phyloP scores from a whole-genome alignment of 2,888 invertebrate species.

The Ophonus ardosiacus region DNA sequence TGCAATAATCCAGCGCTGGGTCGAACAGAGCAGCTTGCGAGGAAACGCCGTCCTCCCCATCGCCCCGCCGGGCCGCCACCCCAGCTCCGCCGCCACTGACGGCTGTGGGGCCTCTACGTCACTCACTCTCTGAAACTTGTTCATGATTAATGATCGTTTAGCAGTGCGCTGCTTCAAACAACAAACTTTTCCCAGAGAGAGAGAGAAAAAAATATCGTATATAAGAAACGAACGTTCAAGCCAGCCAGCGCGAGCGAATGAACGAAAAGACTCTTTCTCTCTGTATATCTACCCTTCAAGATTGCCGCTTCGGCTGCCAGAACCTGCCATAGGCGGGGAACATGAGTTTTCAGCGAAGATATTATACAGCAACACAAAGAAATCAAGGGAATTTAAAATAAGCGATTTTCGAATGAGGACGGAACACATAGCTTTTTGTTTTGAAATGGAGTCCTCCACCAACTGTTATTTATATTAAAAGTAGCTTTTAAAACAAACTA shows the following conservation, averaged over 20 bases:
- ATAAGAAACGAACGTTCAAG: conserved; percentile 76
- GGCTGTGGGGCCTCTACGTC: conserved; percentile 74
- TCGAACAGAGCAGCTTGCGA: neutral
- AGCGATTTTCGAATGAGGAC: neutral
- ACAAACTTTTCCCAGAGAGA: conserved; percentile 82
- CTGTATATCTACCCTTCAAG: conserved; percentile 75
- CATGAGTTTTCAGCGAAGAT: neutral
- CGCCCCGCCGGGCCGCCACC: conserved; percentile 56
- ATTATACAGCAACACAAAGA: neutral
- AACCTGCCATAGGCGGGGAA: conserved; percentile 39
- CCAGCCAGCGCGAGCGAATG: conserved; percentile 71
- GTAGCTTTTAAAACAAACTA: too few relatives aligned
- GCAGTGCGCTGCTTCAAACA: conserved; percentile 79
- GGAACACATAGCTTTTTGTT: neutral
- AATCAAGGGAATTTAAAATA: neutral
- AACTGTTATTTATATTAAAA: too few relatives aligned
- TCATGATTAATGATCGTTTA: conserved; percentile 80
- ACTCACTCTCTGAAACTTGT: conserved; percentile 77
- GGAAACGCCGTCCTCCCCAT: neutral
- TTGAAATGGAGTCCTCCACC: neutral
- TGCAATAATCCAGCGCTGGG: conserved; percentile 27
- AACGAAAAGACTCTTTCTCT: conserved; percentile 74
- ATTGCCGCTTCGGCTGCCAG: conserved; percentile 54
- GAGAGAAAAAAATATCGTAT: conserved; percentile 77
- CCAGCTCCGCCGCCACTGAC: conserved; percentile 71